Evolutionary conservation across 2,797 vertebrate genomes (phyloP).

Genomic region (Alectoris magna): DNA sequence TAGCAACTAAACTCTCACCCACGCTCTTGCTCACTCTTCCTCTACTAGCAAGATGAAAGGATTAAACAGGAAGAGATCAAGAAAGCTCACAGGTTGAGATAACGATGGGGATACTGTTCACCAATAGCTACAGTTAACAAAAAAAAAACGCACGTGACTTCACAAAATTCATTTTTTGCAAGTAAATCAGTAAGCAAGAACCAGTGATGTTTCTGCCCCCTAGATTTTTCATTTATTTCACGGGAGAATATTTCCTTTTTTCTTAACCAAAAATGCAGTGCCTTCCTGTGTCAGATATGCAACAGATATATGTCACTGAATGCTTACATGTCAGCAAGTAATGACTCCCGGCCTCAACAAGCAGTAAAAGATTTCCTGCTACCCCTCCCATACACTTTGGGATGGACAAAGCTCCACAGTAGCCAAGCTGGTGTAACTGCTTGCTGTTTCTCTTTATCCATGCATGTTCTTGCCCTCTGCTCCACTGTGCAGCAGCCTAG

Average conservation of each 20-base stretch:
- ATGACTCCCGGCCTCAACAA: not conserved
- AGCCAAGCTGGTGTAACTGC: constrained; percentile 28
- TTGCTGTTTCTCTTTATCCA: constrained; percentile 15
- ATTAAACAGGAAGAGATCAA: not conserved
- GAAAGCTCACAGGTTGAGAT: not conserved
- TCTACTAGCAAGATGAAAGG: not conserved
- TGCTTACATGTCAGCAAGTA: not conserved
- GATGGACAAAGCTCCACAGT: not conserved
- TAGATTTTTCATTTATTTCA: not conserved
- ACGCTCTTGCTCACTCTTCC: not conserved
- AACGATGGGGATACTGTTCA: not conserved
- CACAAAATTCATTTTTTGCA: not conserved
- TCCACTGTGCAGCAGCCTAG: not conserved
- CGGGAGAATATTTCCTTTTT: not conserved
- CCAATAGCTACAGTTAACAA: not conserved
- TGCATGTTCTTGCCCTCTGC: constrained; percentile 28
- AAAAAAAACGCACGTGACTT: not conserved
- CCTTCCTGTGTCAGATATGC: not conserved
- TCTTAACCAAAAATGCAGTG: not conserved
- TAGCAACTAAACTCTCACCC: not conserved
- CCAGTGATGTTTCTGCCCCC: not conserved
- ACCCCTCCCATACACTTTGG: not conserved
- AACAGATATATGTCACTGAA: not conserved
- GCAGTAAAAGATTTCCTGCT: constrained; percentile 14
- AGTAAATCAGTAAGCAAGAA: not conserved